Percentiles rank a stretch among this genome's conserved stretches.
These are phyloP conservation scores for Diachrysia chrysitis DNA, from an alignment of 2,888 invertebrate species.

Conservation along the genomic window DNA sequence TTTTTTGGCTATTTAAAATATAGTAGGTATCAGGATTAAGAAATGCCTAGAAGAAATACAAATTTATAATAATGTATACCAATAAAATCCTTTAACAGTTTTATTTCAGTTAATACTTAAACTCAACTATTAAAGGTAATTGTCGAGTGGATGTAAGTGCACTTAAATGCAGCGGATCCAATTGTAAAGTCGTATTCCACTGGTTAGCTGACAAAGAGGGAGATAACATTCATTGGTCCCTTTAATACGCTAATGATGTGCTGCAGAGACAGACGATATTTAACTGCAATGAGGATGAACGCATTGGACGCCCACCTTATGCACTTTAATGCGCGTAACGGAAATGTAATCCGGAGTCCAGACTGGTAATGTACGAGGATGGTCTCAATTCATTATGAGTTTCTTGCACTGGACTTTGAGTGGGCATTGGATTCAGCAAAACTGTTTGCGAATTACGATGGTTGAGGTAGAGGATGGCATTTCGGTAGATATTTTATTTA, in stretches of 20 bases:
- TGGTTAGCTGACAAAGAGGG: conserved; percentile 24
- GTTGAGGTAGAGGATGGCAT: no score
- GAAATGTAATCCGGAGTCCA: conserved; percentile 70
- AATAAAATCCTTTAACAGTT: no score
- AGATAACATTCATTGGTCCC: conserved; percentile 40
- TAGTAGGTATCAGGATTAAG: no score
- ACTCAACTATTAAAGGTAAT: not conserved
- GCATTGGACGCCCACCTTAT: conserved; percentile 78
- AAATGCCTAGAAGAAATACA: no score
- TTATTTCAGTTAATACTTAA: not conserved
- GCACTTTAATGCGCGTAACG: conserved; percentile 65
- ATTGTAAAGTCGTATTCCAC: conserved; percentile 4
- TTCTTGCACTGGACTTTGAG: conserved; percentile 18
- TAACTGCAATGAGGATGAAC: conserved; percentile 80
- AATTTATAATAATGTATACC: no score
- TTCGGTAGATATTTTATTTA: no score
- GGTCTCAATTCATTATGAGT: conserved; percentile 52
- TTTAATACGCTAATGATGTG: conserved; percentile 50
- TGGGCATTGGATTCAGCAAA: conserved; percentile 3
- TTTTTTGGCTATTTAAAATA: not conserved
- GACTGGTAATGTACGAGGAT: conserved; percentile 59
- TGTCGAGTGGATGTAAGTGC: not conserved
- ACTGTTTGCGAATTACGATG: not conserved
- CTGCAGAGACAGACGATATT: conserved; percentile 56
- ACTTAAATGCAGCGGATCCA: conserved; percentile 7